These are phyloP conservation scores for Macaca nemestrina DNA, from an alignment of 2,113 vertebrate species.

Conservation along the genomic window DNA sequence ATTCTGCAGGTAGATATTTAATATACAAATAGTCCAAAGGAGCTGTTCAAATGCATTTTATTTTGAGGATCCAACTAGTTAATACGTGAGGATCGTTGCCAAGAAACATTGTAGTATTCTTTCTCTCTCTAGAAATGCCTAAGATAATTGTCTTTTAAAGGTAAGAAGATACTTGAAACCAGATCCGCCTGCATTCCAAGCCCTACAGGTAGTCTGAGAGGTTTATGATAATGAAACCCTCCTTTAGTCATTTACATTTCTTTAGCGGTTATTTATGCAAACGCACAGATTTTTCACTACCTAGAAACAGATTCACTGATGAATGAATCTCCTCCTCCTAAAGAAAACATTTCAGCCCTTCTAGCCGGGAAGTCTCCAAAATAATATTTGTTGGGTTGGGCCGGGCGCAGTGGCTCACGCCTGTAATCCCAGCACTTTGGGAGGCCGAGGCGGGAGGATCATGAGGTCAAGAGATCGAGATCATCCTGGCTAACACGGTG, in stretches of 20 bases:
- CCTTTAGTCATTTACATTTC: constrained; percentile 73
- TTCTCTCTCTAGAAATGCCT: constrained; percentile 64
- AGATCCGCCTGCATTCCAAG: constrained; percentile 54
- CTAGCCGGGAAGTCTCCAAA: constrained; percentile 66
- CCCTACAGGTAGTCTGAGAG: constrained; percentile 76
- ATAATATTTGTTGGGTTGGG: constrained; percentile 72
- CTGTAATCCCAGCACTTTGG: too few relatives aligned
- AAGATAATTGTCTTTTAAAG: constrained; percentile 76
- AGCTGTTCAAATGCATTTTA: not conserved
- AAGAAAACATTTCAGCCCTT: constrained; percentile 68
- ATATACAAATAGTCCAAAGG: constrained; percentile 32
- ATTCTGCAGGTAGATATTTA: not conserved
- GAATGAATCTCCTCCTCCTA: constrained; percentile 70
- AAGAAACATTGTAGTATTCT: not conserved
- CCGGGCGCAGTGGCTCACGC: too few relatives aligned
- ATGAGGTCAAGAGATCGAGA: too few relatives aligned
- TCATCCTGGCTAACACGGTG: too few relatives aligned
- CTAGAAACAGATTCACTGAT: constrained; percentile 59
- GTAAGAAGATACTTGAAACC: constrained; percentile 80
- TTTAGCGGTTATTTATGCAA: constrained; percentile 78
- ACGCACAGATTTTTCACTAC: constrained; percentile 64
- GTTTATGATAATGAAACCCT: constrained; percentile 72
- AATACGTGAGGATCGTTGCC: constrained; percentile 52
- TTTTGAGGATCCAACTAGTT: constrained; percentile 58
- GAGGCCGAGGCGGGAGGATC: too few relatives aligned